These are phyloP conservation scores for Metopolophium dirhodum DNA, from an alignment of 1,140 invertebrate species.

Conservation along the genomic window DNA sequence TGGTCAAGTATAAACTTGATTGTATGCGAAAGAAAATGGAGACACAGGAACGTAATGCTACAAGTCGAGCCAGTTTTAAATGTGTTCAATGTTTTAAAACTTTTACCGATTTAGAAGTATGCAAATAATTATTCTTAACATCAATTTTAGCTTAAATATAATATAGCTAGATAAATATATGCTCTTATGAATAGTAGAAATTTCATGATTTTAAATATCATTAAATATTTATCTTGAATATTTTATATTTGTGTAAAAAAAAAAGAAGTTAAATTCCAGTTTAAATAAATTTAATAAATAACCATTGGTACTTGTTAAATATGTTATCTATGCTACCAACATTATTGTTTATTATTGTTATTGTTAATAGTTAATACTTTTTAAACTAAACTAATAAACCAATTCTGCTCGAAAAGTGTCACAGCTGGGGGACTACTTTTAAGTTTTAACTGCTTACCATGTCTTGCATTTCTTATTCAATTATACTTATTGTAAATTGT, in stretches of 20 bases:
- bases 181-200: not conserved
- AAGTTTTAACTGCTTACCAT: not conserved
- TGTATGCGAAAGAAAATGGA: slow-evolving; percentile 94
- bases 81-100: slow-evolving; percentile 90
- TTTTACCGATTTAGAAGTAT: slow-evolving; percentile 83
- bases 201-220: too few species aligned
- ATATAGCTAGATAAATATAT: not conserved
- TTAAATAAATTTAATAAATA: too few species aligned
- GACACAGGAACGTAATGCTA: slow-evolving; percentile 91
- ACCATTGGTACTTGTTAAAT: too few species aligned
- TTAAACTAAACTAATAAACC: not conserved
- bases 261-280: too few species aligned
- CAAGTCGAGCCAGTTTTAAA: slow-evolving; percentile 93
- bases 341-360: too few species aligned
- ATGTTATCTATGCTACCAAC: too few species aligned
- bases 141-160: not conserved
- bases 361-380: too few species aligned
- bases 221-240: too few species aligned
- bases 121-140: not conserved
- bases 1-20: slow-evolving; percentile 96
- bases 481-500: too few species aligned
- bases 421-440: not conserved
- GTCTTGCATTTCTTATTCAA: too few species aligned
- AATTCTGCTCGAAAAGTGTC: not conserved
- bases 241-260: too few species aligned